Percentiles rank a stretch among this genome's conserved stretches.
These are phyloP conservation scores for Myotis lucifugus DNA, from an alignment of 2,113 vertebrate species.

Conservation along the genomic window DNA sequence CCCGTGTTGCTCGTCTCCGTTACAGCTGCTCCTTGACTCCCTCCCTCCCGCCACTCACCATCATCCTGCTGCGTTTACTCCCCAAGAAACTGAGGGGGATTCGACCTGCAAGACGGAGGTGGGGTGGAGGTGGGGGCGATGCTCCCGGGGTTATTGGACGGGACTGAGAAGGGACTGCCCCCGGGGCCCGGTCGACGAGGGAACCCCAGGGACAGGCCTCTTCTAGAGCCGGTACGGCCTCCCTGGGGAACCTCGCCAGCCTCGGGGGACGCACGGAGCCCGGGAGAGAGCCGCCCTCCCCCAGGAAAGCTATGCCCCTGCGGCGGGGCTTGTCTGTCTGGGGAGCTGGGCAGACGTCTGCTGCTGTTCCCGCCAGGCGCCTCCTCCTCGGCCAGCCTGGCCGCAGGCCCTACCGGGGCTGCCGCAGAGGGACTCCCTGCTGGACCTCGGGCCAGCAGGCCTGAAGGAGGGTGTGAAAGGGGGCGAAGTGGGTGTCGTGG, in stretches of 20 bases:
- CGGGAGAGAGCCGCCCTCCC: not conserved
- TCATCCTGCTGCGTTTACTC: not conserved
- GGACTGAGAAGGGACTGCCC: not conserved
- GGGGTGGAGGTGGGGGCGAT: not conserved
- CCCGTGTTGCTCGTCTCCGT: not conserved
- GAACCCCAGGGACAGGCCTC: not conserved
- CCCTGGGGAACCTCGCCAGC: not conserved
- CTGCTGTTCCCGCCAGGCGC: not conserved
- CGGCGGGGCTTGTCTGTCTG: not conserved
- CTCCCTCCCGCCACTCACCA: not conserved
- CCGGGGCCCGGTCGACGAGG: not conserved
- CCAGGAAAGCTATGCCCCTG: not conserved
- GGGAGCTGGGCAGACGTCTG: not conserved
- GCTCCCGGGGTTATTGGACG: not conserved
- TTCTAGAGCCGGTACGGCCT: not conserved
- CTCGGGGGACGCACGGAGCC: not conserved
- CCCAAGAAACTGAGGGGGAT: not conserved
- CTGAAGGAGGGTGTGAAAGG: not conserved
- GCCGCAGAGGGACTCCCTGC: not conserved
- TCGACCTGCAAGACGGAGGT: not conserved
- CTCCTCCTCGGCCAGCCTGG: not conserved
- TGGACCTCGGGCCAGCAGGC: not conserved
- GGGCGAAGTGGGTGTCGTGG: not conserved
- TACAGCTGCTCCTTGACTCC: not conserved
- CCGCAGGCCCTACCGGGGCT: not conserved